Percentiles rank a stretch among this genome's conserved stretches.
Conservation (phyloP, 1,140 invertebrate genomes). For the Lineus longissimus region DNA sequence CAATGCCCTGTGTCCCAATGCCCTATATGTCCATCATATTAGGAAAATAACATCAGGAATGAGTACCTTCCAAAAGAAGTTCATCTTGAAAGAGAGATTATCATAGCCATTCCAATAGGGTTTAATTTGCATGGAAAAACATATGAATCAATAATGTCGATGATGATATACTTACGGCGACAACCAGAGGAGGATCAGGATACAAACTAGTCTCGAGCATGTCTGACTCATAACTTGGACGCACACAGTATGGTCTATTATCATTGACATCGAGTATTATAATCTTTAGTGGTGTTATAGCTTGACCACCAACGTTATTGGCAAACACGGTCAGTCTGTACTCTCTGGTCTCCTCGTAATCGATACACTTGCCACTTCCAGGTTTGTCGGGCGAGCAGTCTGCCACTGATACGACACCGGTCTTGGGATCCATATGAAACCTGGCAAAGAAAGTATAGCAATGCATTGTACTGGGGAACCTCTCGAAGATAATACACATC, state of each 20-base stretch:
- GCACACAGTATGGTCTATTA: slow-evolving; percentile 74
- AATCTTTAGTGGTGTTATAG: background rate
- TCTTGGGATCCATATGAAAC: background rate
- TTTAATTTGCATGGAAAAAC: too few species aligned
- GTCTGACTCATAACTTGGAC: slow-evolving; percentile 77
- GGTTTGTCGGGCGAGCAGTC: background rate
- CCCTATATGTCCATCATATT: too few species aligned
- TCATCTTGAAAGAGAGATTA: too few species aligned
- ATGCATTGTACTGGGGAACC: background rate
- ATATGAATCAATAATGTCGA: too few species aligned
- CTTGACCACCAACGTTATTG: background rate
- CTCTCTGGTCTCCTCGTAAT: slow-evolving; percentile 10
- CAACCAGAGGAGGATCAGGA: background rate
- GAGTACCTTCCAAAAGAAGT: too few species aligned
- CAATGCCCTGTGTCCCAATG: too few species aligned
- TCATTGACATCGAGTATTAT: slow-evolving; percentile 62
- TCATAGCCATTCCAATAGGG: too few species aligned
- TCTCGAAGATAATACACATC: too few species aligned
- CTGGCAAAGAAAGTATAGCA: background rate
- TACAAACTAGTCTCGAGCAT: slow-evolving; percentile 73
- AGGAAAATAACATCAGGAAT: too few species aligned
- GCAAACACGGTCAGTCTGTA: background rate
- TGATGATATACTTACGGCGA: background rate
- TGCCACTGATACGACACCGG: slow-evolving; percentile 13
- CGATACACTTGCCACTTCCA: slow-evolving; percentile 10